Conservation (phyloP, 1,140 invertebrate genomes). For the Drosophila watanabei region DNA sequence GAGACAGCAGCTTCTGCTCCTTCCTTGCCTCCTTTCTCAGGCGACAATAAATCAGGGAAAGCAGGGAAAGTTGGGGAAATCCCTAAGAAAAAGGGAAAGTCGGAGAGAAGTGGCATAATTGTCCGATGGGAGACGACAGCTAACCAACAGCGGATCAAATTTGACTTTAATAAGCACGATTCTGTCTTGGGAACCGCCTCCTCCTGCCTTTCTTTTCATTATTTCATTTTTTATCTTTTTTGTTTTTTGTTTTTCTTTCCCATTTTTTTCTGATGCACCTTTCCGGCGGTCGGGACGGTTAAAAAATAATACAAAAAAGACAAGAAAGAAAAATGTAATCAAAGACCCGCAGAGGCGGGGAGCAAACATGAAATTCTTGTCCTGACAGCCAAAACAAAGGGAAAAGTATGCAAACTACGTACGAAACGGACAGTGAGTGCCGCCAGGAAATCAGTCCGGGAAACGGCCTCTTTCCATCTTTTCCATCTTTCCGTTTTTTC, state of each 20-base stretch:
- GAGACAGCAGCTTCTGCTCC: constrained; percentile 1
- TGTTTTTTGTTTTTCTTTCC: constrained; percentile 10
- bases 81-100: neutral
- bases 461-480: constrained; percentile 1
- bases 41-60: constrained; percentile 17
- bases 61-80: constrained; percentile 1
- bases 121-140: constrained; percentile 17
- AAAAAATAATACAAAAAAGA: neutral
- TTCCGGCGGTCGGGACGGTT: constrained; percentile 1
- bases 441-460: constrained; percentile 15
- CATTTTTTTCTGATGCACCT: too few species aligned
- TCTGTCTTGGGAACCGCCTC: constrained; percentile 1
- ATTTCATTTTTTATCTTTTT: neutral
- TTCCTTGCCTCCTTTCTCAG: neutral
- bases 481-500: too few species aligned
- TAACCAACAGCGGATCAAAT: constrained; percentile 20
- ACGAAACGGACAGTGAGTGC: constrained; percentile 7
- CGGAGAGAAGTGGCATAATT: constrained; percentile 22
- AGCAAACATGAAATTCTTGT: constrained; percentile 55
- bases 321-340: constrained; percentile 27
- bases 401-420: constrained; percentile 60
- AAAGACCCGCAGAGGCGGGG: constrained; percentile 7
- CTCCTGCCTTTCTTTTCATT: neutral
- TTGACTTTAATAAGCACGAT: constrained; percentile 38
- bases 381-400: constrained; percentile 58